These are phyloP conservation scores for Epinephelus lanceolatus DNA, from an alignment of 2,113 vertebrate species.

Conservation along the genomic window DNA sequence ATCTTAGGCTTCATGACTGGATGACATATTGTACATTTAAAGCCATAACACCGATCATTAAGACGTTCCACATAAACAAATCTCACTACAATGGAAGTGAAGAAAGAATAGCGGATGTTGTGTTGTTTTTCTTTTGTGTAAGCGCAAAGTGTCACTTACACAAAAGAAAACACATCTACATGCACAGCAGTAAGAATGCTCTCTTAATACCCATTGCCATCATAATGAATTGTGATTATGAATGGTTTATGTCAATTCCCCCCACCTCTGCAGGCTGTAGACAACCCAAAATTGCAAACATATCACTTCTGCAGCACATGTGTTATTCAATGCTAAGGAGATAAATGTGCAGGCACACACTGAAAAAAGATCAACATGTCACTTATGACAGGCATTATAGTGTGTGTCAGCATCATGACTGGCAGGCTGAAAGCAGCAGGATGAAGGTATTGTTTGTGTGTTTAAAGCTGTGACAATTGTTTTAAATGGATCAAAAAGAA, in stretches of 20 bases:
- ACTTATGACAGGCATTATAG: constrained; percentile 5
- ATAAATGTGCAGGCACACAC: not conserved
- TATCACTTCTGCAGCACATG: not conserved
- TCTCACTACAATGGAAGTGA: not conserved
- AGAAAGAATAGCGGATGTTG: not conserved
- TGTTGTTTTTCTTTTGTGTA: too few relatives aligned
- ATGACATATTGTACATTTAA: constrained; percentile 21
- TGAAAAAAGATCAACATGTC: not conserved
- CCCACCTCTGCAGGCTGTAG: not conserved
- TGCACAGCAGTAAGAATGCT: too few relatives aligned
- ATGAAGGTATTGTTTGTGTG: not conserved
- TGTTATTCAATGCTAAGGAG: not conserved
- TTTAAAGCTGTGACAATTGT: not conserved
- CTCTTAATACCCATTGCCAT: not conserved
- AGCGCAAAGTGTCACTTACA: not conserved
- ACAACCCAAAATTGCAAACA: not conserved
- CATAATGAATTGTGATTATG: not conserved
- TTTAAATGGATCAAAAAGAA: constrained; percentile 6
- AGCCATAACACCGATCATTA: not conserved
- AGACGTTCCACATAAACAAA: constrained; percentile 2
- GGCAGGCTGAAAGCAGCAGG: not conserved
- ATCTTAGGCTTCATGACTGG: constrained; percentile 9
- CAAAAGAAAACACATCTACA: not conserved
- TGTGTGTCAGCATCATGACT: not conserved
- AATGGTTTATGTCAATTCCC: not conserved